A percentile compares a stretch with the other conserved stretches of the same genome.
Evolutionary conservation across 2,113 vertebrate species (phyloP).

Genomic region (Pollimyrus isidori): DNA sequence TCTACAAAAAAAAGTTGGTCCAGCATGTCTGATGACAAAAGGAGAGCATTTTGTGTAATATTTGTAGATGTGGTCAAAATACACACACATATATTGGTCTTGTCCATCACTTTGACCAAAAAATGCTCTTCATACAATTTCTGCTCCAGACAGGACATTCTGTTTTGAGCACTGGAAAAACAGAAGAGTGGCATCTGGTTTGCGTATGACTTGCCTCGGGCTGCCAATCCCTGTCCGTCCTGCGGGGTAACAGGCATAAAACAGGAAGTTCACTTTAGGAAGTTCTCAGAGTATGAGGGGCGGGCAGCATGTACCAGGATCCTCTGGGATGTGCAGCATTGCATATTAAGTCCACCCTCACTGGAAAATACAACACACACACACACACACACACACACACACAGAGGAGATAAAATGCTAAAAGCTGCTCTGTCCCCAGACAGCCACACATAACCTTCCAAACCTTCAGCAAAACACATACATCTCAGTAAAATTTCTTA

Average conservation of each 20-base stretch:
- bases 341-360: neutral
- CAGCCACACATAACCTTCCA: neutral
- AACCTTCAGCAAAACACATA: neutral
- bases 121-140: neutral
- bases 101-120: neutral
- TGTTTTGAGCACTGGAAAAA: neutral
- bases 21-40: neutral
- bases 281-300: neutral
- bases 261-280: neutral
- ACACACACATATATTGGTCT: neutral
- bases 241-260: neutral
- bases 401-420: neutral
- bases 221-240: neutral
- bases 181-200: neutral
- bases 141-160: neutral
- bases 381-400: neutral
- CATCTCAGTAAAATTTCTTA: neutral
- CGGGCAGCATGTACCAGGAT: neutral
- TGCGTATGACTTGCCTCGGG: neutral
- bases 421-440: neutral
- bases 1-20: neutral
- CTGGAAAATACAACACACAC: neutral
- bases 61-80: neutral
- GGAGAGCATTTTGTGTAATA: neutral
- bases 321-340: neutral